Conservation (phyloP, 30 jellyfish, hydroid and myxozoan genomes). For the Hydractinia echinata region DNA sequence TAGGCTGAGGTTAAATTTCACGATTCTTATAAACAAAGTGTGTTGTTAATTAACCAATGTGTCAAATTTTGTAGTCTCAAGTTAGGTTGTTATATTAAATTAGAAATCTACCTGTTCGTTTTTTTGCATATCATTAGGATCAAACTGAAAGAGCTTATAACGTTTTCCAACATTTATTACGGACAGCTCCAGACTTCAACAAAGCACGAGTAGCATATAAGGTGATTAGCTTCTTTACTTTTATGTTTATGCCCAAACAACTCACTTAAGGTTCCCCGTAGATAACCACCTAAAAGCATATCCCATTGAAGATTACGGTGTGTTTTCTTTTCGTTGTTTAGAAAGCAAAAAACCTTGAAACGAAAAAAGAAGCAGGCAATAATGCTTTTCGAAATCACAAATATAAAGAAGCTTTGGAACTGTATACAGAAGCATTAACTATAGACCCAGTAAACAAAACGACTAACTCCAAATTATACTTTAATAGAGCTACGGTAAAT, state of each 20-base stretch:
- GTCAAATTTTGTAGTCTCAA: no score
- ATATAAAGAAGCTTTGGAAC: slow-evolving; percentile 66
- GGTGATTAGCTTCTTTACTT: slow-evolving; percentile 25
- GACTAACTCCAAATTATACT: slow-evolving; percentile 79
- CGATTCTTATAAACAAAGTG: no score
- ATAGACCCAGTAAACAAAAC: slow-evolving; percentile 69
- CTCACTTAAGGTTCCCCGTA: no score
- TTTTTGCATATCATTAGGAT: slow-evolving; percentile 43
- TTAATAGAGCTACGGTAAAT: slow-evolving; percentile 86
- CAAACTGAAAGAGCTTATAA: slow-evolving; percentile 79
- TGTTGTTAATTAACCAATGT: no score
- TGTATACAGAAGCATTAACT: slow-evolving; percentile 76
- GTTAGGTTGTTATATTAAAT: no score
- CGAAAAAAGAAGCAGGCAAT: slow-evolving; percentile 76
- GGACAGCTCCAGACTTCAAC: slow-evolving; percentile 82
- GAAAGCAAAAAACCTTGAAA: slow-evolving; percentile 82
- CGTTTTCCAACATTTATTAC: slow-evolving; percentile 69
- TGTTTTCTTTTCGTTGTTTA: neutral
- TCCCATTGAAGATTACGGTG: no score
- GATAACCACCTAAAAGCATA: no score
- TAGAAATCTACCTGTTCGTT: neutral
- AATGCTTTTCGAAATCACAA: slow-evolving; percentile 63
- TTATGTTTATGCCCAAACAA: neutral
- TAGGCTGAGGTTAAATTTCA: no score
- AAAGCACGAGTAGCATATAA: slow-evolving; percentile 78